A percentile compares a stretch with the other conserved stretches of the same genome.
These are phyloP conservation scores for Acyrthosiphon pisum DNA, from an alignment of 1,140 invertebrate species.

Conservation along the genomic window DNA sequence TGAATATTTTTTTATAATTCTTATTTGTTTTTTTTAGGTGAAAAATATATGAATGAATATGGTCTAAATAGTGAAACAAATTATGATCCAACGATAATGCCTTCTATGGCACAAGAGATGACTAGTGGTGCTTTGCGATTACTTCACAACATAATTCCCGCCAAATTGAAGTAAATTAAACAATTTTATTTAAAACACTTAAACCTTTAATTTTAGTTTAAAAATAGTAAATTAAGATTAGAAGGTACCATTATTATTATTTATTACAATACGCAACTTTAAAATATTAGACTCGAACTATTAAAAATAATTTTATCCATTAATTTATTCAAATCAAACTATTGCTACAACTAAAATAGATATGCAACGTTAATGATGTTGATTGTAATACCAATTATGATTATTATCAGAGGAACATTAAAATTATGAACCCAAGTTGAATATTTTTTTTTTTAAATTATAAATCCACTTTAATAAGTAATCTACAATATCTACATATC, in stretches of 20 bases:
- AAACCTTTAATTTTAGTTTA: neutral
- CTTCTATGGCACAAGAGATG: conserved; percentile 34
- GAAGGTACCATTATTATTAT: neutral
- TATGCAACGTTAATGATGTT: too few relatives aligned
- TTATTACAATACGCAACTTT: neutral
- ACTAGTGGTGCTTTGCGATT: conserved; percentile 34
- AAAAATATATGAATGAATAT: neutral
- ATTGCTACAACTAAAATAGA: neutral
- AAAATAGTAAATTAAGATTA: neutral
- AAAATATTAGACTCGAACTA: neutral
- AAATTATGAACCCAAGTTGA: neutral
- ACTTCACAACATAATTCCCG: conserved; percentile 37
- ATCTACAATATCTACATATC: neutral
- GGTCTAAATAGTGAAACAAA: neutral
- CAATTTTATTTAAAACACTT: neutral
- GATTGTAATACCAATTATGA: too few relatives aligned
- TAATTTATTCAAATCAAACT: neutral
- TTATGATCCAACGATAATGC: conserved; percentile 4
- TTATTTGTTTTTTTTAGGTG: neutral
- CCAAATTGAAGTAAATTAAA: neutral
- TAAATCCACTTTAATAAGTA: too few relatives aligned
- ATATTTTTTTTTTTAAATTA: neutral
- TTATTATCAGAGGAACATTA: neutral
- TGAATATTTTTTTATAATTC: neutral
- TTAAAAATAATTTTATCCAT: neutral